Base-by-base conservation (phyloP, 2,797 vertebrate genomes). In the Triplophysa yarkandensis region DNA sequence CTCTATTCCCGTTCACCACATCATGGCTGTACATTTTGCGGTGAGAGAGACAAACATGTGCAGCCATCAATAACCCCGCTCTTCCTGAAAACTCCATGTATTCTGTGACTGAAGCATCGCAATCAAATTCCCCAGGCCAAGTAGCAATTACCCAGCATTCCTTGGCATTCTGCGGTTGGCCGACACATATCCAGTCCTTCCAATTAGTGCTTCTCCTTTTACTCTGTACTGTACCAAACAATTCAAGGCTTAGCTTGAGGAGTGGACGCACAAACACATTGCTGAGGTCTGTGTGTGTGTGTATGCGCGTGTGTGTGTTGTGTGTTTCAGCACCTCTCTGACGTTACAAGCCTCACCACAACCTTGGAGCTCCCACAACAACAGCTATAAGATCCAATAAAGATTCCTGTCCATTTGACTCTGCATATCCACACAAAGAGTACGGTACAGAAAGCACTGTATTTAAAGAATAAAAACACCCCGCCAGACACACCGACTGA, bases 161-260 rank as follows among this genome's bases (percentile, higher is more conserved):
- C 87, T 83, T 83, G 85, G 87, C 85, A 87, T 79, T 82, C 76
- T 90, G 90, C 85, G 89, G 90, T 86, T 80, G 87, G 85, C 88
- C 88, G 81, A 86, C 82, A 86, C 81, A 80, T 88, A 88, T 89
- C 76, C 77, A n/a, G 81, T 81, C 83, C 83, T 83, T 82, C 70
- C 86, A 88, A 86, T 89, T 88, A 86, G 86, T 83, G 75, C 76
- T 77, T 84, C 64, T 81, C 77, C 60, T 74, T 58, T 79, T 79
- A 66, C 66, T 79, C 13, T 68, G 76, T 78, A 80, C 76, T 57
- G 73, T 83, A 81, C 80, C 64, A 34, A 76, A 57, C 64, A 78
- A 80, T 41, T 75, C 43, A 68, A 58, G 32, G 23, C 68, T 67
- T 46, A 74, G 54, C 28, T 60, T 30, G 11, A 74, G 78, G 77